Evolutionary conservation across 2,888 invertebrate species (phyloP), one percentile per base, ranked within the genome.

Genomic region (Galerucella nymphaeae): DNA sequence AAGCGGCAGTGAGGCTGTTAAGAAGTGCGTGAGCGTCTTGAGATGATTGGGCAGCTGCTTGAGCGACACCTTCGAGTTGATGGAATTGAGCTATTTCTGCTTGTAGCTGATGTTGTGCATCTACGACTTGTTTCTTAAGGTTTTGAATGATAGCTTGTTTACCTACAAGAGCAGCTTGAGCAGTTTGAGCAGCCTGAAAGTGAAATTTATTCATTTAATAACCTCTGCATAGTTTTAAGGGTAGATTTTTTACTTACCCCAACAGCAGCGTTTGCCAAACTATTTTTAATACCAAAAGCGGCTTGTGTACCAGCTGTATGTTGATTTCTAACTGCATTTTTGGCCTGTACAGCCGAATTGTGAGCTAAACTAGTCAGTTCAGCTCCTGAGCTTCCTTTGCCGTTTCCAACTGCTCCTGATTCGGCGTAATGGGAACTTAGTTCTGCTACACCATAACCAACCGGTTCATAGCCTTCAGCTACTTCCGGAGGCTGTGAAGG

Each of bases 251-350:
- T 2, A 77, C 78, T 81, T 77, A 83, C 83, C 30, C 81, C 82
- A 0, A 90, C 89, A 0, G 93, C 93, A 0, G 92, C 90, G 81
- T 93, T 93, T 0, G 93, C 93, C 30, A 93, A 81, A 0, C 91
- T 91, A 80, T 91, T 93, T 86, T 93, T 92, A 0, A 93, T 93
- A 3, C 91, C 90, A 81, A 91, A 93, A 0, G 93, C 93, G 0
- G 93, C 93, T 83, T 93, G 93, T 71, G 91, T 91, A 0, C 91
- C 93, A 0, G 93, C 93, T 0, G 91, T 90, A 38, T 91, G 91
- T 82, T 93, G 93, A 79, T 90, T 92, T 3, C 87, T 87, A 13
- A 90, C 88, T 9, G 93, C 93, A 14, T 90, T 91, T 79, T 91
- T 91, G 10, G 93, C 93, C 83, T 92, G 92, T 80, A 92, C 90